Evolutionary conservation across 2,113 vertebrate species (phyloP).

Genomic region (Coracopsis vasa): DNA sequence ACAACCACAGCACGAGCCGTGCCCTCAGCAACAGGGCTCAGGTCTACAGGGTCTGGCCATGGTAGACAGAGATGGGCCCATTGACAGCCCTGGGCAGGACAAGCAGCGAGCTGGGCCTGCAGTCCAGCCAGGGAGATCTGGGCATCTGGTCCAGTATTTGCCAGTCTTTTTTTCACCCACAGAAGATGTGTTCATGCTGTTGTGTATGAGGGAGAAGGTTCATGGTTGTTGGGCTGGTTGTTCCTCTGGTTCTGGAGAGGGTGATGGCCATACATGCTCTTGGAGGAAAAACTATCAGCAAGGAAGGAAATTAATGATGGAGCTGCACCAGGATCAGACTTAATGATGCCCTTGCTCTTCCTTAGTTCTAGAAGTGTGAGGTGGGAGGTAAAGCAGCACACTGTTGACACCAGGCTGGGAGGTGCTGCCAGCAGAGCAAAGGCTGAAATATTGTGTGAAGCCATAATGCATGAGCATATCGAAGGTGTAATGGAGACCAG

Average conservation of each 20-base stretch:
- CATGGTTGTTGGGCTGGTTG: fast-evolving
- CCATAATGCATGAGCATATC: neutral
- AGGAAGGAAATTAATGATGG: neutral
- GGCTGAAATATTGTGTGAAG: neutral
- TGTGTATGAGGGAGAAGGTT: neutral
- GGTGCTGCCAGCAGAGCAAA: neutral
- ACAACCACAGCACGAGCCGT: neutral
- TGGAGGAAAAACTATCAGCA: neutral
- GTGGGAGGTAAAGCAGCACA: neutral
- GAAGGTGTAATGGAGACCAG: neutral
- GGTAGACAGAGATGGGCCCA: neutral
- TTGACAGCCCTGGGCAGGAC: neutral
- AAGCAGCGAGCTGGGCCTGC: neutral
- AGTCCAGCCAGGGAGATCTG: neutral
- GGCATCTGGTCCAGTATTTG: neutral
- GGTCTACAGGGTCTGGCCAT: neutral
- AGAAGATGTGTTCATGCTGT: neutral
- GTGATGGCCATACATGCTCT: fast-evolving
- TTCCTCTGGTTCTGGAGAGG: neutral
- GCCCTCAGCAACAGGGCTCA: neutral
- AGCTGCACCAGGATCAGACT: neutral
- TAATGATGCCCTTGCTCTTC: neutral
- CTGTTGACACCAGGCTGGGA: neutral
- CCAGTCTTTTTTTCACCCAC: neutral
- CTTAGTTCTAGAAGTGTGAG: neutral